Percentiles rank a stretch among this genome's conserved stretches.
These are phyloP conservation scores for Ceratina japonica DNA, from an alignment of 1,140 invertebrate species.

Conservation along the genomic window DNA sequence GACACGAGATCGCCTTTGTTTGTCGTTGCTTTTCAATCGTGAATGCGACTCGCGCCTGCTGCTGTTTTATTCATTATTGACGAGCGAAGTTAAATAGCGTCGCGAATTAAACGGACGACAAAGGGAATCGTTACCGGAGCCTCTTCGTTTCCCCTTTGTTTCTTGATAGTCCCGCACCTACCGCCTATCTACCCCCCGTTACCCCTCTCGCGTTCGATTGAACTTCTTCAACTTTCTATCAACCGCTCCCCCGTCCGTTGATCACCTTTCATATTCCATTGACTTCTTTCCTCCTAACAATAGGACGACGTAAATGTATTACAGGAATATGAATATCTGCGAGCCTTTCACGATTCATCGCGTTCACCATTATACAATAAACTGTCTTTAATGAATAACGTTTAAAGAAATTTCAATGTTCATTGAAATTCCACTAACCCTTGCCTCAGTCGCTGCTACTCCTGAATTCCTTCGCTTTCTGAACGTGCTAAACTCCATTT, in stretches of 20 bases:
- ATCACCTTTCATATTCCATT: constrained; percentile 1
- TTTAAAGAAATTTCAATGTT: too few relatives aligned
- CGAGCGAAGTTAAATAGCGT: constrained; percentile 11
- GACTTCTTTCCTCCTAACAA: neutral
- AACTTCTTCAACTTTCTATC: neutral
- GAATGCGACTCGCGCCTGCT: constrained; percentile 13
- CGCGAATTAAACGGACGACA: constrained; percentile 9
- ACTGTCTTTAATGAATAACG: too few relatives aligned
- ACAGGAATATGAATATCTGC: too few relatives aligned
- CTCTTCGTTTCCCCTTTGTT: constrained; percentile 4
- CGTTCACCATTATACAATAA: too few relatives aligned
- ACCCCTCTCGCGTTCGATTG: neutral
- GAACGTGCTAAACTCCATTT: too few relatives aligned
- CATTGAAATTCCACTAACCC: too few relatives aligned
- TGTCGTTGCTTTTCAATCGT: neutral
- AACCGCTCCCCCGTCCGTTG: neutral
- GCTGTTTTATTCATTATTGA: constrained; percentile 28
- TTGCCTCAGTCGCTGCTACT: too few relatives aligned
- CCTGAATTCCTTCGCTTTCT: too few relatives aligned
- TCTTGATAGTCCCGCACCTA: neutral
- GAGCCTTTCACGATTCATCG: too few relatives aligned
- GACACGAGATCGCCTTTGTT: neutral
- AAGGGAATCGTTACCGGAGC: constrained; percentile 1
- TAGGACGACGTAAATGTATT: neutral
- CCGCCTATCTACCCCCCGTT: too few relatives aligned